Evolutionary conservation across 2,113 vertebrate genomes (phyloP), one percentile per base, ranked within the genome.

Genomic region (Crotalus helleri): DNA sequence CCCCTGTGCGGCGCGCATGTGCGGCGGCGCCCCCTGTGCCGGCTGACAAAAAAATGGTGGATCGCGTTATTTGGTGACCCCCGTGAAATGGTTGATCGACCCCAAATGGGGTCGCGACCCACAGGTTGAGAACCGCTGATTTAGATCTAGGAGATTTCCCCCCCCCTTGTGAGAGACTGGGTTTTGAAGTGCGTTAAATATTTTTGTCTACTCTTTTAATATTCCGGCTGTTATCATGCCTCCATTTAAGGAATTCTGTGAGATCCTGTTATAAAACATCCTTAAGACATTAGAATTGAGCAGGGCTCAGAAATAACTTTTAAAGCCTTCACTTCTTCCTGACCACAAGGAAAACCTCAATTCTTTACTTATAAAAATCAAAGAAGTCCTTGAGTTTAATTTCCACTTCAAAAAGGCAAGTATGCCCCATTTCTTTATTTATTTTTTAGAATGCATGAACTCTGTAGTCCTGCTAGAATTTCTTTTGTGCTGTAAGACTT

Each of bases 401-500:
- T 90, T 94, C 44, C 87, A 33, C 4, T 19, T 9, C 0, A 91
- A 54, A 51, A 0, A 92, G 54, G 46, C 1, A 69, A 92, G 57
- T 33, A 33, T 0, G 59, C 85, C 61, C 13, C 88, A 51, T 88
- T 26, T 39, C 13, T 54, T 74, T 26, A 0, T 74, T 91, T 85
- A 17, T 39, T 92, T 89, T 46, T 69, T 89, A 74, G 5, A 93
- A 90, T n/a, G 2, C 7, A 55, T 3, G 7, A n/a, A 7, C 3
- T 64, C 0, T 4, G 15, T 1, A 94, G n/a, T 6, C 2, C 2
- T 54, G 74, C 53, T 4, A 87, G 2, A 53, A 81, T 13, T 85
- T 51, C 81, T 94, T 74, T 89, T n/a, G n/a, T 74, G 90, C 54
- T 95, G 85, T 85, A 7, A 51, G 49, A 26, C 88, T 24, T 49